Base-by-base conservation (phyloP, 2,113 vertebrate genomes). In the Ailurus styani region DNA sequence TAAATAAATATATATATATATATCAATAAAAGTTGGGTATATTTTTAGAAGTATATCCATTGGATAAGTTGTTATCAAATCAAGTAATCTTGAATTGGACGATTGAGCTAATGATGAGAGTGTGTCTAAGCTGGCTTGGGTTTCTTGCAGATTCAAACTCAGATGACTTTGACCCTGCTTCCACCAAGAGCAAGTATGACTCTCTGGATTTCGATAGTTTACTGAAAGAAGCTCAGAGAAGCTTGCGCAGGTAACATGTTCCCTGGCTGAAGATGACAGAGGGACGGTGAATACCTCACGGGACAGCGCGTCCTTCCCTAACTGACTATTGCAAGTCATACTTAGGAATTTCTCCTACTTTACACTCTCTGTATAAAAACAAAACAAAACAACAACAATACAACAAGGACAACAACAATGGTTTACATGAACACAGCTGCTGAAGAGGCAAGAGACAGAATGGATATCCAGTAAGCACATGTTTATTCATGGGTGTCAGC, bases 181-280 rank as follows among this genome's bases (percentile, higher is more conserved):
- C 99, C 98, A 99, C 99, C 97, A 99, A 99, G 99, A 99, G 99
- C 99, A 99, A 99, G 99, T 99, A 99, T 97, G 99, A 99, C 99
- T 99, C 99, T 98, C 99, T 99, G 99, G 99, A 99, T 99, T 99
- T 99, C 96, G 99, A 99, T 99, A 99, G 99, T 99, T 99, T 99
- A 99, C 99, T 99, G 97, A 99, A 98, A 98, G 99, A 99, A 99
- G 99, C 99, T 95, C 99, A 99, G 98, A 98, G 99, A 98, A 99
- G 99, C 98, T 99, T 99, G 98, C 99, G 99, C 98, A 99, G 99
- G 99, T 99, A 99, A 99, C 99, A 98, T 98, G 99, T 96, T 96
- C 98, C 96, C 94, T 96, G 98, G 85, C 98, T 92, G 60, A 98
- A 98, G 98, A 98, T 98, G 98, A 96, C 34, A 78, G 98, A 98